Conservation (phyloP, 2,888 invertebrate genomes). For the Pedicia rivosa region DNA sequence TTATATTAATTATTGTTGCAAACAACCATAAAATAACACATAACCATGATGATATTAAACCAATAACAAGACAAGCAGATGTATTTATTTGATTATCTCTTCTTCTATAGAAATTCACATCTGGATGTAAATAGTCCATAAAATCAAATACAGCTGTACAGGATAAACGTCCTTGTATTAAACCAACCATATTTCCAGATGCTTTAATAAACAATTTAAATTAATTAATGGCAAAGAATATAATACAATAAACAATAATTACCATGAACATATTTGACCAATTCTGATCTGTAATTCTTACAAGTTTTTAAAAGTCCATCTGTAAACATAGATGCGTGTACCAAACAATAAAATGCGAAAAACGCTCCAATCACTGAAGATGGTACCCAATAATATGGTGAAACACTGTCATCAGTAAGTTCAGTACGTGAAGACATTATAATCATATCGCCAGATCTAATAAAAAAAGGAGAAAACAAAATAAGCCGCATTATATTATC, state of each 20-base stretch:
- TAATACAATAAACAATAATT: no score
- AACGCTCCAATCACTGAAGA: constrained; percentile 42
- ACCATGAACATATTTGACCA: constrained; percentile 45
- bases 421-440: constrained; percentile 45
- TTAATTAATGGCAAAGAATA: no score
- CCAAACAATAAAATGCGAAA: constrained; percentile 46
- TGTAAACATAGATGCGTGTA: constrained; percentile 51
- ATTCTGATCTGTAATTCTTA: constrained; percentile 49
- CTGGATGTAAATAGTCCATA: constrained; percentile 67
- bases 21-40: constrained; percentile 39
- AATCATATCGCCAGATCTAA: constrained; percentile 49
- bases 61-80: constrained; percentile 46
- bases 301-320: constrained; percentile 65
- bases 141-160: constrained; percentile 66
- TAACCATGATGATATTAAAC: constrained; percentile 45
- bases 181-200: constrained; percentile 27
- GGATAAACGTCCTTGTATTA: constrained; percentile 37
- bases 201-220: no score
- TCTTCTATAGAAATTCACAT: constrained; percentile 41
- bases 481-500: background rate
- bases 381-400: constrained; percentile 55
- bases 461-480: constrained; percentile 18
- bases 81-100: constrained; percentile 57
- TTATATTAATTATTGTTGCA: constrained; percentile 35
- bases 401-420: constrained; percentile 38